Base-by-base conservation (phyloP, 2,888 invertebrate genomes). In the Apodemia mormo region DNA sequence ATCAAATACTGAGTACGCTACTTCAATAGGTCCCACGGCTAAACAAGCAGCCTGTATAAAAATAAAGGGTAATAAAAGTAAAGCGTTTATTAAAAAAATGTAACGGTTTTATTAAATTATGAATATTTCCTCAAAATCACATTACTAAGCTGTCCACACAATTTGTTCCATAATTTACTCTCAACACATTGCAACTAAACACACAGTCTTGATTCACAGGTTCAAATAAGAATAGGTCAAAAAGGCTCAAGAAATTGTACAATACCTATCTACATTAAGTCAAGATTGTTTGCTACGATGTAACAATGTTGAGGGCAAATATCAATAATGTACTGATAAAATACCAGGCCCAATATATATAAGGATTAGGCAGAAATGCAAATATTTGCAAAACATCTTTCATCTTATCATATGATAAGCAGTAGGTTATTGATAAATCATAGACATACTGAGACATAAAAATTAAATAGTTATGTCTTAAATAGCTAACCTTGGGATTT, bases 81-180 rank as follows among this genome's bases (percentile, higher is more conserved):
- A 75, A 73, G 61, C 64, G 71, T 71, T 69, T 64, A 66, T 65
- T 71, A 52, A 82, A 88, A 88, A 90, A 90, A 88, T 85, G 77
- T 91, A 91, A 92, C 91, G 84, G 89, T 89, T 92, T 90, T 75
- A 90, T 92, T 91, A 91, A 90, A 92, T 89, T 89, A 87, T 88
- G 85, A 90, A 88, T 86, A 87, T 81, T 80, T 80, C 78, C 82
- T 84, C 83, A 86, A 81, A 88, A 86, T 61, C 61, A 84, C 88
- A 86, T 86, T 88, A 87, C 81, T 87, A 88, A 86, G 84, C 85
- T 85, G 83, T 80, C 85, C 86, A 84, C 90, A 89, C 89, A 83
- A 79, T 91, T 92, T 91, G 91, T 92, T 93, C 92, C 92, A 88
- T 91, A 92, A 90, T 84, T 91, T 91, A 91, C 83, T 78, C 86